Evolutionary conservation across 2,888 invertebrate genomes (phyloP), one percentile per base, ranked within the genome.

Genomic region (Aethes cnicana): DNA sequence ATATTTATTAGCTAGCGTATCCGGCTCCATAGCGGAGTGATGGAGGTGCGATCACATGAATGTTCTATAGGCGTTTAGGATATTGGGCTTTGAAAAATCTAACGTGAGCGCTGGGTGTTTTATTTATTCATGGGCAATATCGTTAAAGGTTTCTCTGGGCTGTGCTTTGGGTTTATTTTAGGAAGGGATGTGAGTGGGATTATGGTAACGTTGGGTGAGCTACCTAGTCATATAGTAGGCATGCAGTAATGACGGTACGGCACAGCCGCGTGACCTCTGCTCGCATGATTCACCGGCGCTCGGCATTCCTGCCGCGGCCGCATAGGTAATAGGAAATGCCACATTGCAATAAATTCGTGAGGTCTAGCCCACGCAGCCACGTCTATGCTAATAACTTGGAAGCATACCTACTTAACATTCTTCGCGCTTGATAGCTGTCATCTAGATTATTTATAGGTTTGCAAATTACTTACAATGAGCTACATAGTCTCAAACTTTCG

Each of bases 311-410:
- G 56, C 66, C 68, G 57, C 69, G 61, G 69, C 72, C 74, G 78
- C 80, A 80, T 80, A 81, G 81, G 69, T 78, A 85, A 86, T 85
- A 77, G 80, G 76, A 82, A 84, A 84, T 84, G 72, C 81, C 81
- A 74, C 72, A 72, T 72, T 68, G 69, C 72, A 72, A 80, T 80
- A 77, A 79, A 77, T 81, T 74, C 63, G 65, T 68, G 61, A 74
- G 70, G 63, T 63, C 47, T 47, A 46, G 47, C 47, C 47, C 32
- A 47, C 47, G 53, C 32, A 39, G 39, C 47, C 32, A 47, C 47
- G 53, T 39, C 52, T 52, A 52, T 52, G 52, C 44, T 52, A 52
- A 52, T 52, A 52, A 39, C 52, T 46, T 41, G 21, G 28, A 36
- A 26, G 43, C 4, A 32, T n/a, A n/a, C 52, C 32, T 52, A 37